A percentile compares a stretch with the other conserved stretches of the same genome.
Evolutionary conservation across 2,888 invertebrate genomes (phyloP).

Genomic region (Pseudoips prasinana): DNA sequence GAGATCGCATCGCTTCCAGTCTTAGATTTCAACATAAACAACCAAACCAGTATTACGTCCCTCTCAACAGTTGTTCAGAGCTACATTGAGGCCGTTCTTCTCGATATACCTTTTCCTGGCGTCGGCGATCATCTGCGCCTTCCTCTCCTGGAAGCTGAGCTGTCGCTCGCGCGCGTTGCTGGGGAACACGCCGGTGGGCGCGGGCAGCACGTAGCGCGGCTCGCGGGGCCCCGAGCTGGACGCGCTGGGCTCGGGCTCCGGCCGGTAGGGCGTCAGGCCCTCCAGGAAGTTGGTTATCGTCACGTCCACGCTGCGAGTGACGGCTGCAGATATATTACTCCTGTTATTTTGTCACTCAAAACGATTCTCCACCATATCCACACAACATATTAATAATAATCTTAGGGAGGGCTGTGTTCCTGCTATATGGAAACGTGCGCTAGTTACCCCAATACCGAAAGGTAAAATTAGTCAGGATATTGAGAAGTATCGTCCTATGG

Average conservation of each 20-base stretch:
- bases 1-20: too few relatives aligned
- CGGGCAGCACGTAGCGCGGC: conserved; percentile 52
- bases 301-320: conserved; percentile 88
- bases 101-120: conserved; percentile 90
- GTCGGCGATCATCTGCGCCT: conserved; percentile 88
- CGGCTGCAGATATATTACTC: conserved; percentile 75
- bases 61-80: conserved; percentile 44
- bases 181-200: conserved; percentile 71
- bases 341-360: too few relatives aligned
- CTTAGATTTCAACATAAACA: conserved; percentile 28
- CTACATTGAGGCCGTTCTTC: conserved; percentile 84
- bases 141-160: conserved; percentile 89
- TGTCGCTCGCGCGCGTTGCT: conserved; percentile 84
- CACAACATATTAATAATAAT: too few relatives aligned
- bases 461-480: too few relatives aligned
- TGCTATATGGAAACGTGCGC: too few relatives aligned
- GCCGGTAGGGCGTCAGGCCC: conserved; percentile 84
- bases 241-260: conserved; percentile 37
- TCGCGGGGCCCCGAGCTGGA: conserved; percentile 13
- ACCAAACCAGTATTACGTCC: conserved; percentile 25
- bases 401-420: too few relatives aligned
- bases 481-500: too few relatives aligned
- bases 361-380: too few relatives aligned
- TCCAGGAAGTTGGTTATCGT: conserved; percentile 92
- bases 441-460: too few relatives aligned